Evolutionary conservation across 23 tunicate species (phyloP).

Genomic region (Corella eumyota): DNA sequence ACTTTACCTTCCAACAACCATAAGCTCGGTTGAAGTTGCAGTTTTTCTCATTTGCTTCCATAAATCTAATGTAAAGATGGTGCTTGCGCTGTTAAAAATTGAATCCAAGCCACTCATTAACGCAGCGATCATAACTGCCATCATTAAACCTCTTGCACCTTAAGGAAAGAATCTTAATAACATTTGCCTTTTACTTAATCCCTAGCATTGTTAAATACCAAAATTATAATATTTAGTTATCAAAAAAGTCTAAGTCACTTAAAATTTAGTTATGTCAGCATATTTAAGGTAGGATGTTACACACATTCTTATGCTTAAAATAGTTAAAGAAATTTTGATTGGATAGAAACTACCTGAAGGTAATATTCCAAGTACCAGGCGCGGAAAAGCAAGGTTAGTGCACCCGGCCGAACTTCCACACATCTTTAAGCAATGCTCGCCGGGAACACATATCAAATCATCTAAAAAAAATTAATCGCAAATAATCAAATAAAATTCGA

Average conservation of each 20-base stretch:
- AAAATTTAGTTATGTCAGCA: too few species aligned
- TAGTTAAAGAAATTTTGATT: too few species aligned
- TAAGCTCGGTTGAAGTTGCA: constrained; percentile 22
- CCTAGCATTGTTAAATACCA: too few species aligned
- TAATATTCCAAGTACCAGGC: constrained; percentile 37
- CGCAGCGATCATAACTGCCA: constrained; percentile 72
- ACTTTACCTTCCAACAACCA: constrained; percentile 68
- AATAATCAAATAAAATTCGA: too few species aligned
- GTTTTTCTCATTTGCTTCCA: constrained; percentile 25
- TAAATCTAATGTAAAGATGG: constrained; percentile 65
- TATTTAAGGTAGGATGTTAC: too few species aligned
- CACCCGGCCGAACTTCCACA: constrained; percentile 57
- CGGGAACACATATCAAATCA: constrained; percentile 36
- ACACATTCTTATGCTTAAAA: too few species aligned
- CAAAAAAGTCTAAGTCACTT: too few species aligned
- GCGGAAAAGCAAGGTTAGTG: constrained; percentile 56
- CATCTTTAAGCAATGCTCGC: constrained; percentile 30
- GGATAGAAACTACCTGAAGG: constrained; percentile 28
- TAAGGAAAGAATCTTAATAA: background rate
- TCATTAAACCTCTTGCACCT: constrained; percentile 63
- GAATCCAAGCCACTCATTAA: constrained; percentile 69
- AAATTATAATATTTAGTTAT: too few species aligned
- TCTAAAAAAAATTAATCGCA: constrained; percentile 8
- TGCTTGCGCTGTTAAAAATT: constrained; percentile 64
- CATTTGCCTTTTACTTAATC: too few species aligned